Evolutionary conservation across 1,140 invertebrate genomes (phyloP).

Genomic region (Lasioglossum baleicum): DNA sequence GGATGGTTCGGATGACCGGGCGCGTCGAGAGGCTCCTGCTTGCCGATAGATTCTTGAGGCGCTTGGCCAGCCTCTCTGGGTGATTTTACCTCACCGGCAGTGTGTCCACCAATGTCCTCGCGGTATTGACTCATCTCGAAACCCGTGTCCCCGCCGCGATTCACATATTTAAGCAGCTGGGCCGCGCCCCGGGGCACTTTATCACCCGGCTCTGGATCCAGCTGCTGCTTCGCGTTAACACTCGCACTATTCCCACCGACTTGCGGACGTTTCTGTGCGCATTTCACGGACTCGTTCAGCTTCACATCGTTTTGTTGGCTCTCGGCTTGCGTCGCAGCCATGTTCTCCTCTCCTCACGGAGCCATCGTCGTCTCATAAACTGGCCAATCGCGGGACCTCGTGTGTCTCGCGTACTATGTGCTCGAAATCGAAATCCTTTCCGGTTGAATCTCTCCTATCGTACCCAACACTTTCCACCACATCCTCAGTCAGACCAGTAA

Average conservation of each 20-base stretch:
- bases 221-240: constrained; percentile 74
- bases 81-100: constrained; percentile 77
- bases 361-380: constrained; percentile 72
- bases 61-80: constrained; percentile 72
- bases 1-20: constrained; percentile 68
- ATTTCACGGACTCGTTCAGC: constrained; percentile 79
- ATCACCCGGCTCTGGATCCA: constrained; percentile 74
- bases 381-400: constrained; percentile 71
- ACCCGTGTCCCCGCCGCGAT: constrained; percentile 71
- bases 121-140: constrained; percentile 81
- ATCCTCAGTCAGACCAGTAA: constrained; percentile 51
- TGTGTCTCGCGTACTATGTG: constrained; percentile 69
- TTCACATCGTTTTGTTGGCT: constrained; percentile 82
- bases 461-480: constrained; percentile 48
- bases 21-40: constrained; percentile 73
- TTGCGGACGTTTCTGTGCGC: constrained; percentile 76
- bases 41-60: constrained; percentile 70
- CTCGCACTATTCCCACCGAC: constrained; percentile 74
- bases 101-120: constrained; percentile 78
- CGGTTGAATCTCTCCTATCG: constrained; percentile 55
- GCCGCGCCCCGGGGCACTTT: constrained; percentile 75
- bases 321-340: constrained; percentile 83
- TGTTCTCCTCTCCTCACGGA: constrained; percentile 77
- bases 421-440: constrained; percentile 66
- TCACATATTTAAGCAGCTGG: constrained; percentile 78